These are phyloP conservation scores for Trachelus troglodyta DNA, from an alignment of 2,888 invertebrate species.

Conservation along the genomic window DNA sequence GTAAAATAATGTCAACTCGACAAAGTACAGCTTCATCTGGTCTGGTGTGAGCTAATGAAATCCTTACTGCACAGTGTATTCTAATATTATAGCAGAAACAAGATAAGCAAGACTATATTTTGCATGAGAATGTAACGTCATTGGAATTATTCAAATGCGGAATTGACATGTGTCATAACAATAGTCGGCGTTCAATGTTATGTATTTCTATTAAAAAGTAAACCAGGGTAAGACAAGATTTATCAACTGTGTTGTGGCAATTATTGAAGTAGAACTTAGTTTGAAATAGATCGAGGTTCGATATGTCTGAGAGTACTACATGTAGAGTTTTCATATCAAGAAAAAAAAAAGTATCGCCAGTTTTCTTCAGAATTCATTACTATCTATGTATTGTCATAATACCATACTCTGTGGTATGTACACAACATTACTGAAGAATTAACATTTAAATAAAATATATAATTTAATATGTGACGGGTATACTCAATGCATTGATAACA, in stretches of 20 bases:
- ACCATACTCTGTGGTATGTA: slow-evolving; percentile 45
- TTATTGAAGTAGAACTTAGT: not conserved
- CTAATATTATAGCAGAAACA: not conserved
- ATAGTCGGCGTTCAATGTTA: not conserved
- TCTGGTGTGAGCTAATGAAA: not conserved
- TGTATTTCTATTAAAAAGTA: not conserved
- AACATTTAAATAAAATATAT: slow-evolving; percentile 50
- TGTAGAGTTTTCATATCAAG: not conserved
- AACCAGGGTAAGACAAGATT: not conserved
- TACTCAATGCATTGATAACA: slow-evolving; percentile 14
- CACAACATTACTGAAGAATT: slow-evolving; percentile 40
- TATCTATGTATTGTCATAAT: slow-evolving; percentile 34
- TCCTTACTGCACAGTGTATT: not conserved
- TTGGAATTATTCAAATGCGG: not conserved
- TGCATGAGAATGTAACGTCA: not conserved
- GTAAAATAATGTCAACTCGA: not conserved
- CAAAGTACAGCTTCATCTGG: not conserved
- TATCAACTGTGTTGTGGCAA: not conserved
- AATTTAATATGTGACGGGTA: slow-evolving; percentile 43
- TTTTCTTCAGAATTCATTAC: slow-evolving; percentile 36
- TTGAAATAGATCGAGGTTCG: not conserved
- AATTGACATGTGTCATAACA: not conserved
- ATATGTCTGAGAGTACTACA: not conserved
- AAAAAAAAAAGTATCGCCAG: slow-evolving; percentile 16
- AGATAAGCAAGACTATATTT: not conserved